These are phyloP conservation scores for Dysidea cf. avara DNA, from an alignment of 37 sponge, comb jelly and placozoan genomes.

Conservation along the genomic window DNA sequence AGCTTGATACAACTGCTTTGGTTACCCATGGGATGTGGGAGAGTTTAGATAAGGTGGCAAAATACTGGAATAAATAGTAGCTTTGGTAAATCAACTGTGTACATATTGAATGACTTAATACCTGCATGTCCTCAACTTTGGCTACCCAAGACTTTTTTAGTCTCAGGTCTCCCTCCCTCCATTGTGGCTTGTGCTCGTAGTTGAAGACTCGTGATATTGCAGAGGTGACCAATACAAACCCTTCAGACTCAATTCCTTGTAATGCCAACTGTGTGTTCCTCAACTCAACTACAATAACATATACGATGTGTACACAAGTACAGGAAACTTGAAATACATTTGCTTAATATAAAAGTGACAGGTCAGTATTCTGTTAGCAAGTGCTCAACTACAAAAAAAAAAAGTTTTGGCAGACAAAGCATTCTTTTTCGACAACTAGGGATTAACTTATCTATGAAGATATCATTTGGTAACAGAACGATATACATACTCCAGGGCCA, in stretches of 20 bases:
- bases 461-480: too few relatives aligned
- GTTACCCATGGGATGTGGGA: constrained; percentile 67
- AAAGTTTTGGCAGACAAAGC: too few relatives aligned
- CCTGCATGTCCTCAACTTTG: constrained; percentile 75
- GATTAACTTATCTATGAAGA: too few relatives aligned
- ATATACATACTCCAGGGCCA: too few relatives aligned
- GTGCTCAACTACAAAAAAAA: too few relatives aligned
- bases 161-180: constrained; percentile 64
- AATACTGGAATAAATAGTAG: constrained; percentile 60
- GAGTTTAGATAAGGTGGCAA: constrained; percentile 43
- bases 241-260: constrained; percentile 69
- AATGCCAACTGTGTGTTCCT: constrained; percentile 81
- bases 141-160: constrained; percentile 76
- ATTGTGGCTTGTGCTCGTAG: constrained; percentile 62
- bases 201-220: constrained; percentile 66
- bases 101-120: not conserved
- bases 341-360: too few relatives aligned
- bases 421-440: too few relatives aligned
- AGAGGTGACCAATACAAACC: constrained; percentile 71
- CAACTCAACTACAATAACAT: constrained; percentile 52
- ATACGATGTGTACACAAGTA: not conserved
- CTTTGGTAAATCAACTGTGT: not conserved
- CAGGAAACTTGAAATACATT: too few relatives aligned
- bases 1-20: constrained; percentile 21
- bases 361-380: too few relatives aligned